Evolutionary conservation across 2,113 vertebrate species (phyloP).

Genomic region (Phaethon lepturus): DNA sequence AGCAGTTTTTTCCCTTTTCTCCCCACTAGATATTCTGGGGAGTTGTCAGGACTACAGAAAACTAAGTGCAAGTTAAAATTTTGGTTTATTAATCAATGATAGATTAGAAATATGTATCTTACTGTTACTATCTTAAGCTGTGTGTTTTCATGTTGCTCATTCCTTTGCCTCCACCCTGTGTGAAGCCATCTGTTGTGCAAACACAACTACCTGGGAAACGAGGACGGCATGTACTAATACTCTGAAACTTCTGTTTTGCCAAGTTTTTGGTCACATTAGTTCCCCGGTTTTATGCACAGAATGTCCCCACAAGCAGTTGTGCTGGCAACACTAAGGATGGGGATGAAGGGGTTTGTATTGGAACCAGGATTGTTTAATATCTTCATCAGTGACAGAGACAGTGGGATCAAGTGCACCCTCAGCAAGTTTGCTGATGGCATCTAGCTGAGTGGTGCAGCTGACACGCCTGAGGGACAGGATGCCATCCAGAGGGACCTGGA

Average conservation of each 20-base stretch:
- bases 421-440: too few relatives aligned
- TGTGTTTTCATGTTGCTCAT: neutral
- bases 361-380: too few relatives aligned
- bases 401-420: too few relatives aligned
- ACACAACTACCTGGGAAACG: neutral
- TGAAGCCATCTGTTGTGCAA: neutral
- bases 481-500: too few relatives aligned
- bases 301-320: neutral
- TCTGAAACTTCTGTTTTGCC: neutral
- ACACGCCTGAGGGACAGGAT: too few relatives aligned
- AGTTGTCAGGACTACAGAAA: neutral
- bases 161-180: neutral
- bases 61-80: neutral
- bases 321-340: neutral
- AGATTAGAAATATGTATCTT: neutral
- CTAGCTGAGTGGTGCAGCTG: too few relatives aligned
- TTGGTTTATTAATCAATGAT: neutral
- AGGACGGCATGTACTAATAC: neutral
- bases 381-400: too few relatives aligned
- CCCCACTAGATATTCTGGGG: neutral
- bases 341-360: neutral
- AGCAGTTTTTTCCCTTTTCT: neutral
- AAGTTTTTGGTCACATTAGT: neutral
- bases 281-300: neutral
- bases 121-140: neutral